phyloP scores from a whole-genome alignment of 2,888 invertebrate genomes.

The Silvanus unidentatus region DNA sequence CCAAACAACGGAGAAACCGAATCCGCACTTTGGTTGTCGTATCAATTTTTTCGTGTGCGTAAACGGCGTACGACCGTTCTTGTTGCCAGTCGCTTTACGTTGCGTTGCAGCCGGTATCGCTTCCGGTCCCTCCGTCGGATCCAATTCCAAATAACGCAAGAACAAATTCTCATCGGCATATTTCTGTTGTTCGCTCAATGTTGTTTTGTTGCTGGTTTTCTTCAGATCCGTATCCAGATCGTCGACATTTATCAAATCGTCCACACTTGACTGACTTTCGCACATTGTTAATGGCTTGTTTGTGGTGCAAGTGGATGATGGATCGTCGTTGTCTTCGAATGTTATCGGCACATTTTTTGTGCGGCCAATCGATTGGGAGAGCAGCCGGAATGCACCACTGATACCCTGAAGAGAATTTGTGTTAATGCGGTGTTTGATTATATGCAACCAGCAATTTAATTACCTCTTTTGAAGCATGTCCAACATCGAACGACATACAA shows the following conservation, averaged over 20 bases:
- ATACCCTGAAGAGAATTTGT: conserved; percentile 45
- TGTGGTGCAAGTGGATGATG: too few species aligned
- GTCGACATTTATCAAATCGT: conserved; percentile 40
- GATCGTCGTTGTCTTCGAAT: conserved; percentile 17
- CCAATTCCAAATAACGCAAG: conserved; percentile 68
- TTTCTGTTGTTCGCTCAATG: conserved; percentile 49
- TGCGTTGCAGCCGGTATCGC: conserved; percentile 52
- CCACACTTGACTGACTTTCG: conserved; percentile 48
- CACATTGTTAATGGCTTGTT: conserved; percentile 36
- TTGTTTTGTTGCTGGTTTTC: conserved; percentile 32
- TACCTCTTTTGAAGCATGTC: conserved; percentile 71
- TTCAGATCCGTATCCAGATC: conserved; percentile 36
- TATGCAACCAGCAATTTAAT: conserved; percentile 34
- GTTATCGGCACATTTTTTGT: conserved; percentile 45
- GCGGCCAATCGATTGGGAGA: conserved; percentile 59
- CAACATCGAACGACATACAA: conserved; percentile 86
- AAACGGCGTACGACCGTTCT: conserved; percentile 73
- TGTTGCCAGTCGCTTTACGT: conserved; percentile 48
- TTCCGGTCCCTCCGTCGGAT: conserved; percentile 65
- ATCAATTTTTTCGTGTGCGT: conserved; percentile 65
- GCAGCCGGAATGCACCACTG: conserved; percentile 67
- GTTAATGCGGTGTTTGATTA: not conserved
- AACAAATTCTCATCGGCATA: conserved; percentile 71
- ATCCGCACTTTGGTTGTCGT: conserved; percentile 51
- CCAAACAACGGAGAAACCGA: conserved; percentile 85